A percentile compares a stretch with the other conserved stretches of the same genome.
Conservation (phyloP, 2,888 invertebrate genomes). For the Ichneumon xanthorius region DNA sequence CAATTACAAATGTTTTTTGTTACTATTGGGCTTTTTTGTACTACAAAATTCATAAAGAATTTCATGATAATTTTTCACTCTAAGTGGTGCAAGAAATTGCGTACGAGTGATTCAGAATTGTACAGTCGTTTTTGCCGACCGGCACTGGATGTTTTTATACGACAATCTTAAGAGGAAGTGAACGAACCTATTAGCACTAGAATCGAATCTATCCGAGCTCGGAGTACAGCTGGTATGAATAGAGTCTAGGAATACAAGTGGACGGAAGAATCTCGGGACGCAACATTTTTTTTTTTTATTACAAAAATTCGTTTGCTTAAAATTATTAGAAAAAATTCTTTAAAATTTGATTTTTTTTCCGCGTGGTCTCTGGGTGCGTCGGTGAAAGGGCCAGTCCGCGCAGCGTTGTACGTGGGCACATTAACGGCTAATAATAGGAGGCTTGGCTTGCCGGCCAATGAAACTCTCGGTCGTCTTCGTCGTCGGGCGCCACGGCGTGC, state of each 20-base stretch:
- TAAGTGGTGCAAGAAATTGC: no score
- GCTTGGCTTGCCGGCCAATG: slow-evolving; percentile 79
- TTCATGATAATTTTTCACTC: no score
- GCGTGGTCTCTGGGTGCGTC: slow-evolving; percentile 71
- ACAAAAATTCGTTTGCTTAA: not conserved
- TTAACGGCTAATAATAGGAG: slow-evolving; percentile 83
- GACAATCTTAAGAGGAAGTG: no score
- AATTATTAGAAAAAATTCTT: not conserved
- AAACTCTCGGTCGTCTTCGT: slow-evolving; percentile 48
- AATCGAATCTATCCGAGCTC: no score
- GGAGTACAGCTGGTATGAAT: no score
- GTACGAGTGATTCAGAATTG: no score
- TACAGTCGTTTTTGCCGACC: no score
- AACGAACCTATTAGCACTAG: no score
- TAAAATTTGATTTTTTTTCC: slow-evolving; percentile 38
- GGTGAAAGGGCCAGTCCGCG: slow-evolving; percentile 51
- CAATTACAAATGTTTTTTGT: no score
- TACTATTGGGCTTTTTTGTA: no score
- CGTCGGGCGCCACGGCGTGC: slow-evolving; percentile 42
- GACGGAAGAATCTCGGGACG: not conserved
- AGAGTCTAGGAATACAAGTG: not conserved
- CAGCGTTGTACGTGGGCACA: slow-evolving; percentile 43
- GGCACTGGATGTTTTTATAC: no score
- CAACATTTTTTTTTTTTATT: not conserved
- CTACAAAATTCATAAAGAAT: no score